Evolutionary conservation across 1,140 invertebrate species (phyloP).

Genomic region (Sinonovacula constricta): DNA sequence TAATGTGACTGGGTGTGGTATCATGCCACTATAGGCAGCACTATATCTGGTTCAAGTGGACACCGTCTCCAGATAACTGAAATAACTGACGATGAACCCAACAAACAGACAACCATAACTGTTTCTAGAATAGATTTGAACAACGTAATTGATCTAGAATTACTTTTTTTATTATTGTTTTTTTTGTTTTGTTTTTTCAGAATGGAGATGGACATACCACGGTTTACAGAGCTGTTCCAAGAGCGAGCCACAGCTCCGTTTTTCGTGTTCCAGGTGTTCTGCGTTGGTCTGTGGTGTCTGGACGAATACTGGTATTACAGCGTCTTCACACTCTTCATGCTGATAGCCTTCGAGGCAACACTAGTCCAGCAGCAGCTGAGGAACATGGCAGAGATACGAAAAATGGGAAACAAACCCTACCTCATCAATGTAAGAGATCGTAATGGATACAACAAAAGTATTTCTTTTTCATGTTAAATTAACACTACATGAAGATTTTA

Average conservation of each 20-base stretch:
- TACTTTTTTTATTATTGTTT: background rate
- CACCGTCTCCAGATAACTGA: no score
- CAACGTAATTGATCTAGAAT: no score
- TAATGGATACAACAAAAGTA: no score
- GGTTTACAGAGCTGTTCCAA: conserved; percentile 97
- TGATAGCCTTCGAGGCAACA: conserved; percentile 98
- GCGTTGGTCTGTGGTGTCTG: conserved; percentile 98
- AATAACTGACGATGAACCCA: no score
- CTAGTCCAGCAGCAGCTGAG: conserved; percentile 98
- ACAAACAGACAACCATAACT: no score
- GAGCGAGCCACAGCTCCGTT: conserved; percentile 99
- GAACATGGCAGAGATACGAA: conserved; percentile 99
- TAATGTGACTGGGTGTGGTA: no score
- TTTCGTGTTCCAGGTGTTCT: conserved; percentile 97
- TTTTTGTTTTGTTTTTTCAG: conserved; percentile 79
- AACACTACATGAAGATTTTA: no score
- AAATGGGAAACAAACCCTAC: conserved; percentile 99
- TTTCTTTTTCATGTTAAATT: no score
- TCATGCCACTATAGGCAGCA: no score
- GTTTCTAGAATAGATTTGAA: no score
- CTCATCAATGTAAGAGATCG: conserved; percentile 86
- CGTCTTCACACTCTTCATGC: conserved; percentile 98
- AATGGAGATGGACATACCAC: conserved; percentile 93
- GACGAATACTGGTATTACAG: conserved; percentile 96
- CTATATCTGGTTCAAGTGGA: no score